Conservation (phyloP, 2,113 vertebrate genomes). For the Dendrocopos noguchii region DNA sequence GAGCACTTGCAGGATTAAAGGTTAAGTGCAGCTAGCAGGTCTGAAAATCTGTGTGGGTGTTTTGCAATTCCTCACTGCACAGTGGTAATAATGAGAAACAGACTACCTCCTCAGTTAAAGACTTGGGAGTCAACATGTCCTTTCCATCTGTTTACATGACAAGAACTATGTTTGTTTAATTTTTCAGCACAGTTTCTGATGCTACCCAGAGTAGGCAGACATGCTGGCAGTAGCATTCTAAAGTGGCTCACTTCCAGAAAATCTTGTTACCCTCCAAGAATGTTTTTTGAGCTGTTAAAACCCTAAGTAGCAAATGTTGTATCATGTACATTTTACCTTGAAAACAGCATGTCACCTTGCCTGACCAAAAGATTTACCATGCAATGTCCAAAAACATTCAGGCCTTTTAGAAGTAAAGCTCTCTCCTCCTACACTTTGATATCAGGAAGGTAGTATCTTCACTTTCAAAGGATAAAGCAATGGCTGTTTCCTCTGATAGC, state of each 20-base stretch:
- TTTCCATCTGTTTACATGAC: conserved; percentile 68
- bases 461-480: neutral
- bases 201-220: conserved; percentile 70
- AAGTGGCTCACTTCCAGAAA: conserved; percentile 57
- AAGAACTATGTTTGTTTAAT: conserved; percentile 71
- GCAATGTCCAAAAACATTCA: neutral
- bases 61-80: conserved; percentile 50
- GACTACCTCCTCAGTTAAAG: conserved; percentile 56
- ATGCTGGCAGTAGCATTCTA: conserved; percentile 31
- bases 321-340: conserved; percentile 14
- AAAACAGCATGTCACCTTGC: neutral
- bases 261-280: conserved; percentile 54
- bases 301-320: conserved; percentile 14
- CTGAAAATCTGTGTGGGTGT: conserved; percentile 65
- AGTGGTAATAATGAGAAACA: conserved; percentile 66
- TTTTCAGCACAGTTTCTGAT: conserved; percentile 66
- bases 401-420: neutral
- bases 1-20: conserved; percentile 65
- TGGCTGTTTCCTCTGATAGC: neutral
- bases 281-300: conserved; percentile 29
- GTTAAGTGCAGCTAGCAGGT: conserved; percentile 70
- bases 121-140: conserved; percentile 66
- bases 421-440: neutral
- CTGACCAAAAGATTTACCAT: neutral
- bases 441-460: neutral